Conservation (phyloP, 2,888 invertebrate species). For the Eueremaeus valkanovi region DNA sequence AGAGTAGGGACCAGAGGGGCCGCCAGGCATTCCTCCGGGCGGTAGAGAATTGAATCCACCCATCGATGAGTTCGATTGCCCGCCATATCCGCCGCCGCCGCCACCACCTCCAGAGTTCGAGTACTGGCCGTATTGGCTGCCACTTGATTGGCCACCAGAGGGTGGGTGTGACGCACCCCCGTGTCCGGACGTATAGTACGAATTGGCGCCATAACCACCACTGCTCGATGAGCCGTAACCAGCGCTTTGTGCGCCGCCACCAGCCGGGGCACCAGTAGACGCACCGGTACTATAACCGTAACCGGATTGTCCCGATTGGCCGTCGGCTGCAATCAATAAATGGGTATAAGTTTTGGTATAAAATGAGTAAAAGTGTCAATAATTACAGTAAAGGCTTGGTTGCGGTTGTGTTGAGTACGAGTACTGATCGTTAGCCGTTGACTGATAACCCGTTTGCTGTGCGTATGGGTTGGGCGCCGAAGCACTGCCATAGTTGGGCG, state of each 20-base stretch:
- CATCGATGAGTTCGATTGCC: background rate
- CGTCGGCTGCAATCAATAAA: background rate
- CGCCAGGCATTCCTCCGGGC: background rate
- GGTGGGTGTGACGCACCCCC: background rate
- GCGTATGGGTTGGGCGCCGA: background rate
- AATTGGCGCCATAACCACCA: background rate
- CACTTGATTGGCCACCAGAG: background rate
- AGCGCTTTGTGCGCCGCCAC: background rate
- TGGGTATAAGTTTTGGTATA: no score
- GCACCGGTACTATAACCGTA: background rate
- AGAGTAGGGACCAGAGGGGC: slow-evolving; percentile 26
- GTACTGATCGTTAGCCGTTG: slow-evolving; percentile 8
- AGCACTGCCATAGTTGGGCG: slow-evolving; percentile 6
- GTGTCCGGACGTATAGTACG: background rate
- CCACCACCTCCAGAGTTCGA: no score
- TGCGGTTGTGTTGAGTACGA: slow-evolving; percentile 12
- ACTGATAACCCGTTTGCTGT: slow-evolving; percentile 11
- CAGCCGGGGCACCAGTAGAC: background rate
- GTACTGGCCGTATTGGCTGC: background rate
- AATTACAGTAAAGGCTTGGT: slow-evolving; percentile 11
- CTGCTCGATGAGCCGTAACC: background rate
- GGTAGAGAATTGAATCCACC: background rate
- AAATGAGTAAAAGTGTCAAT: background rate
- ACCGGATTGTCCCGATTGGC: slow-evolving; percentile 23
- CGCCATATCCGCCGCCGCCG: background rate